These are phyloP conservation scores for Aricia agestis DNA, from an alignment of 1,140 invertebrate genomes.

Conservation along the genomic window DNA sequence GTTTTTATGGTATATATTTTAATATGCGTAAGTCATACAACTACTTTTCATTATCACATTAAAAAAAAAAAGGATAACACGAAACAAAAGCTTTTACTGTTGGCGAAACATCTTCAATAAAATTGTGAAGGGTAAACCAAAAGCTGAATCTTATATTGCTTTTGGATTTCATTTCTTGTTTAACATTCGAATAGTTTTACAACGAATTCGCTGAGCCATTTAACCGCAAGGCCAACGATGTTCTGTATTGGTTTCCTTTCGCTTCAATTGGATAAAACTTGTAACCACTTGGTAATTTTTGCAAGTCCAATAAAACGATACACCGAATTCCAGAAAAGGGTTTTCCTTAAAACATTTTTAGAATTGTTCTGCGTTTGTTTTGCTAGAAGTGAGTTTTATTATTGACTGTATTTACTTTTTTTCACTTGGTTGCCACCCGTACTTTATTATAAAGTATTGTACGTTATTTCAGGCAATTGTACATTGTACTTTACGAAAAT, in stretches of 20 bases:
- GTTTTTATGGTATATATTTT: no score
- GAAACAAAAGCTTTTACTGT: not conserved
- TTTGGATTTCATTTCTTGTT: constrained; percentile 4
- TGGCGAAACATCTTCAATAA: constrained; percentile 16
- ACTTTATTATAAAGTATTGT: no score
- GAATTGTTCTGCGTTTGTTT: no score
- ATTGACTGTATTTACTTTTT: no score
- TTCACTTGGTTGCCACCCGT: no score
- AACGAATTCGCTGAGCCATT: not conserved
- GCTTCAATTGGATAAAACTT: not conserved
- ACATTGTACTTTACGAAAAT: no score
- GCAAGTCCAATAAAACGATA: not conserved
- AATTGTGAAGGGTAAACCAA: not conserved
- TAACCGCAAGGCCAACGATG: not conserved
- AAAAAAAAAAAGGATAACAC: no score
- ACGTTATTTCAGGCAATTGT: no score
- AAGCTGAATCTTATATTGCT: not conserved
- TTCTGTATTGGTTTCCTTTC: not conserved
- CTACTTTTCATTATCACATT: no score
- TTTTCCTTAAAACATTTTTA: not conserved
- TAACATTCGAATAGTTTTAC: not conserved
- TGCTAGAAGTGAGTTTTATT: no score
- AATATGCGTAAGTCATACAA: no score
- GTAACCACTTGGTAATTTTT: not conserved
- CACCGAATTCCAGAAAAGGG: not conserved